Base-by-base conservation (phyloP, 2,113 vertebrate genomes). In the Caloenas nicobarica region DNA sequence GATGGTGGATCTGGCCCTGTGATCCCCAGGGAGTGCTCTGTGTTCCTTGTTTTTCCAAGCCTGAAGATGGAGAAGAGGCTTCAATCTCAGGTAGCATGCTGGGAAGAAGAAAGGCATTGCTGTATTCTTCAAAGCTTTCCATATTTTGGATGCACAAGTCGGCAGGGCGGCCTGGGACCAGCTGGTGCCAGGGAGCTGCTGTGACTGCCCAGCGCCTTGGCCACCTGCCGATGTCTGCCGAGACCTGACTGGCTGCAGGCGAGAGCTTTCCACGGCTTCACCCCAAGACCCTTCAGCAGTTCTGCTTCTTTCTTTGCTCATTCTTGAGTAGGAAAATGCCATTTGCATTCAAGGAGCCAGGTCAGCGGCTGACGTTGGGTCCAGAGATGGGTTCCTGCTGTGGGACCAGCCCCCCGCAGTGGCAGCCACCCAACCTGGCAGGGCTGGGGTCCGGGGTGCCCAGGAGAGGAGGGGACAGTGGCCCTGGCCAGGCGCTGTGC, bases 381-480 rank as follows among this genome's bases (percentile, higher is more conserved):
- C 28, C 14, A 44, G 69, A n/a, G 46, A 9, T 48, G 0, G 1
- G 13, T 60, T 81, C 57, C 56, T 89, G 54, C 34, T 25, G 42
- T 2, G 0, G 26, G 40, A 19, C 18, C 34, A 11, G 12, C 7
- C 6, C 0, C 1, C 33, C 0, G 0, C 11, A 4, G 48, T 4
- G 5, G 51, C 70, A 89, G 38, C 29, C 28, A 13, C 36, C 38
- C 0, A 0, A 15, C 34, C 40, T 38, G 18, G 23, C 28, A 17
- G 21, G 48, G 17, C 64, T 26, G 25, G 62, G 44, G 18, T 19
- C 44, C 9, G 18, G 8, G 18, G 44, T 19, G 34, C 28, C 19
- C 4, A 2, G 36, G n/a, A 60, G 22, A 46, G 78, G 36, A 48
- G 38, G 48, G 31, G 53, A 46, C 48, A 53, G 66, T 9, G 7